phyloP scores from a whole-genome alignment of 2,888 invertebrate genomes.

The Dynastes grantii region DNA sequence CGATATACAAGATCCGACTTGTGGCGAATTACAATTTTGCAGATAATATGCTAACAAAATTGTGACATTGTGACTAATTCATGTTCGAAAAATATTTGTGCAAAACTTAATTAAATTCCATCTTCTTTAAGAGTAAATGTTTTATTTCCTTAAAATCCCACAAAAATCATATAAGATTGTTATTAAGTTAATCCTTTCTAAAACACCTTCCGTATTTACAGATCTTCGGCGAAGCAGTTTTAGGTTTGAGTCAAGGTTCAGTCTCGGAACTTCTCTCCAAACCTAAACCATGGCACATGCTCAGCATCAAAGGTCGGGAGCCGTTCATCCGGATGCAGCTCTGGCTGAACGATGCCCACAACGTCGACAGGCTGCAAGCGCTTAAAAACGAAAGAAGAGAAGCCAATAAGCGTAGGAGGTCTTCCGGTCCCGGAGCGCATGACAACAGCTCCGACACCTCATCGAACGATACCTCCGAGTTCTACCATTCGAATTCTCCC shows the following conservation, averaged over 20 bases:
- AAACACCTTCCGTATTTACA: slow-evolving; percentile 63
- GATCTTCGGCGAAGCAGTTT: slow-evolving; percentile 97
- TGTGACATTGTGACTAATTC: too few species aligned
- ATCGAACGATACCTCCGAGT: slow-evolving; percentile 90
- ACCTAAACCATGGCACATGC: slow-evolving; percentile 99
- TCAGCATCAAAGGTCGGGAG: slow-evolving; percentile 97
- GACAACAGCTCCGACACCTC: slow-evolving; percentile 92
- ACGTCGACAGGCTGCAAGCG: slow-evolving; percentile 93
- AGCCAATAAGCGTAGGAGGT: slow-evolving; percentile 91
- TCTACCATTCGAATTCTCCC: slow-evolving; percentile 88
- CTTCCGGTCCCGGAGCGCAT: slow-evolving; percentile 85
- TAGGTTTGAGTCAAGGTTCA: slow-evolving; percentile 96
- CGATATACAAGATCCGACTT: too few species aligned
- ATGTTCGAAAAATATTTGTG: too few species aligned
- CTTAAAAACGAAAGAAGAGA: slow-evolving; percentile 92
- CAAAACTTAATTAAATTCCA: too few species aligned
- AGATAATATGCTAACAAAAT: too few species aligned
- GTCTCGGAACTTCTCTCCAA: slow-evolving; percentile 97
- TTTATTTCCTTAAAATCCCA: too few species aligned
- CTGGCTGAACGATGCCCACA: slow-evolving; percentile 96
- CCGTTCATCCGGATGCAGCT: slow-evolving; percentile 97
- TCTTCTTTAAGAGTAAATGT: too few species aligned
- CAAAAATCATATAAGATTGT: too few species aligned
- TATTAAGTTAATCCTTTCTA: too few species aligned
- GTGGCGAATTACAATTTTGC: too few species aligned